Percentiles rank a stretch among this genome's conserved stretches.
Evolutionary conservation across 2,797 vertebrate species (phyloP).

Genomic region (Carduelis carduelis): DNA sequence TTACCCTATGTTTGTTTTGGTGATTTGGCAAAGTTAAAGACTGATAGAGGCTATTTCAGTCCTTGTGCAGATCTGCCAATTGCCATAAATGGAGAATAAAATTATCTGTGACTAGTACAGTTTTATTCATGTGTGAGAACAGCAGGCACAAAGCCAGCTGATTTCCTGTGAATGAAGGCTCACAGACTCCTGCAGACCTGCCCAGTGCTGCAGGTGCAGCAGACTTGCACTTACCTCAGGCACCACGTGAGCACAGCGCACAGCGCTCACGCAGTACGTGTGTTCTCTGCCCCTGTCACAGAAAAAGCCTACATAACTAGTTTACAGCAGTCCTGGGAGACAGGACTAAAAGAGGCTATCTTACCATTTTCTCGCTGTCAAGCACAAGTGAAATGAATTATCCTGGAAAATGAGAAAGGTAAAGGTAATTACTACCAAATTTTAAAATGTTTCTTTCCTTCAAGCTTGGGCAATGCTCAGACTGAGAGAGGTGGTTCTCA

Average conservation of each 20-base stretch:
- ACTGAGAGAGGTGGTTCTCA: background rate
- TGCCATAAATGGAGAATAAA: background rate
- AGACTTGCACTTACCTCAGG: background rate
- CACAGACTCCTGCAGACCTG: background rate
- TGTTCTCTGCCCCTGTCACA: background rate
- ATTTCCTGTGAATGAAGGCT: background rate
- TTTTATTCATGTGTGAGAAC: background rate
- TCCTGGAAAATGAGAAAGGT: conserved; percentile 49
- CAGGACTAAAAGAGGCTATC: background rate
- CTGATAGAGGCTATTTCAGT: background rate
- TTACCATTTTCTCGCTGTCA: conserved; percentile 72
- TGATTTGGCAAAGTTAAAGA: background rate
- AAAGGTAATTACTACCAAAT: background rate
- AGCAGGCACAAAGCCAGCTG: background rate
- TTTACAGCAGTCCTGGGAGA: background rate
- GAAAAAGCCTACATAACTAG: background rate
- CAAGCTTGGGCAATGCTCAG: background rate
- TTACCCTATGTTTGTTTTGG: background rate
- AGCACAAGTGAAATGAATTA: conserved; percentile 51
- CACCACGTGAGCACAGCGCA: background rate
- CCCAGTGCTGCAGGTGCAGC: background rate
- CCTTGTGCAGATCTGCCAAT: background rate
- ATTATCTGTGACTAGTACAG: fast-evolving
- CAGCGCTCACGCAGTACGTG: background rate
- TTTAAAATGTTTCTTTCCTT: background rate